Evolutionary conservation across 1,140 invertebrate species (phyloP), one percentile per base, ranked within the genome.

Genomic region (Penaeus indicus): DNA sequence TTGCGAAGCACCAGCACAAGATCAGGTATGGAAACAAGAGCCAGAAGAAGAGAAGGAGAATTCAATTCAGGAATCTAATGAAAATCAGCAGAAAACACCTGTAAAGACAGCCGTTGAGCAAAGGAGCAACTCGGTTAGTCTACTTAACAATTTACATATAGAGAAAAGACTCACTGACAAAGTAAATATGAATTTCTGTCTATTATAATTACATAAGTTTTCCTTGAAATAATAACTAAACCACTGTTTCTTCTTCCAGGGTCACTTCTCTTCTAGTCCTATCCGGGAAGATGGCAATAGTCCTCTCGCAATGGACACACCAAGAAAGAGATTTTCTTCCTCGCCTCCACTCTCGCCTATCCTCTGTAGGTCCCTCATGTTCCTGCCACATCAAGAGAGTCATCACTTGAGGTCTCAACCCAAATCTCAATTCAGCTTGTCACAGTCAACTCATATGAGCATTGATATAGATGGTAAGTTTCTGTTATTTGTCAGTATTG

Each of bases 211-310:
- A 16, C 69, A 25, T 72, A 32, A 7, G 25, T 27, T 32, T 32
- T 11, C 72, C 72, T 32, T 75, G 42, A 75, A 75, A 75, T 22
- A 75, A 75, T 19, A 38, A 75, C 42, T 75, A 27, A 75, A 25
- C 22, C 67, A 13, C 21, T 75, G n/a, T 75, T 75, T 75, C 5
- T 54, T 54, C 54, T 54, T 54, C 10, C 72, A 75, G 72, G 72
- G 18, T 32, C 72, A 75, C 72, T 75, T 75, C 27, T 75, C 72
- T 32, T 75, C 72, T 32, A 75, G 72, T 75, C 72, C 72, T 75
- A 75, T 75, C 42, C 72, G 72, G 42, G 72, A 75, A 32, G 27
- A 38, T 32, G 54, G 54, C 54, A 54, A 54, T 54, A 54, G 54
- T 54, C 54, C 54, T 54, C 54, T 54, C 54, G 54, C 54, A 54